These are phyloP conservation scores for Mythimna albipuncta DNA, from an alignment of 2,888 invertebrate genomes.

Conservation along the genomic window DNA sequence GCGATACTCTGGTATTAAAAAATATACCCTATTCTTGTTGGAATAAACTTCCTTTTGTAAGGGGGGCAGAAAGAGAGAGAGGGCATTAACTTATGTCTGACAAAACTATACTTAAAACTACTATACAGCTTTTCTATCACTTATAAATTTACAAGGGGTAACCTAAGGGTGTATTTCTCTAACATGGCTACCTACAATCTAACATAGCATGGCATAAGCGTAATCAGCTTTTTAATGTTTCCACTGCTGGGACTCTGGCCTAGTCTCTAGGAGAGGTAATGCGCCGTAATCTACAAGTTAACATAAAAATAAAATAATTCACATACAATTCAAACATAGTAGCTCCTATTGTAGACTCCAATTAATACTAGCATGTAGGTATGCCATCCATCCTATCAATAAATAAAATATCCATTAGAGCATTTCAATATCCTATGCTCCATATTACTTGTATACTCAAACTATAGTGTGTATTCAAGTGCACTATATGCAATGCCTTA, in stretches of 20 bases:
- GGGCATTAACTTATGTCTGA: too few relatives aligned
- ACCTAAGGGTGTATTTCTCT: not conserved
- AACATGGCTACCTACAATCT: not conserved
- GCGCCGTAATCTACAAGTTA: not conserved
- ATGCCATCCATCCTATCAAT: constrained; percentile 63
- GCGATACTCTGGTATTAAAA: not conserved
- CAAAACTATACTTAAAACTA: not conserved
- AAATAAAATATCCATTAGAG: constrained; percentile 14
- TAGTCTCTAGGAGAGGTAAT: too few relatives aligned
- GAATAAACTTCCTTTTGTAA: not conserved
- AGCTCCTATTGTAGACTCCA: constrained; percentile 32
- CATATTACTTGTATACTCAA: not conserved
- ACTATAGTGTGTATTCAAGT: not conserved
- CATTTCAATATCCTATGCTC: constrained; percentile 19
- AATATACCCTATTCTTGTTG: not conserved
- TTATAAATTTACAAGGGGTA: not conserved
- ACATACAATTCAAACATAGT: constrained; percentile 33
- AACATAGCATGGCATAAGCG: too few relatives aligned
- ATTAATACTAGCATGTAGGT: constrained; percentile 41
- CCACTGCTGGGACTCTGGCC: too few relatives aligned
- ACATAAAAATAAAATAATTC: constrained; percentile 14
- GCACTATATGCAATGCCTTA: too few relatives aligned
- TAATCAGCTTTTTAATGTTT: too few relatives aligned
- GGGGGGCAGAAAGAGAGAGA: too few relatives aligned
- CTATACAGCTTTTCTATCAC: not conserved